Conservation (phyloP, 92 coral and sea anemone species). For the Diadumene lineata region DNA sequence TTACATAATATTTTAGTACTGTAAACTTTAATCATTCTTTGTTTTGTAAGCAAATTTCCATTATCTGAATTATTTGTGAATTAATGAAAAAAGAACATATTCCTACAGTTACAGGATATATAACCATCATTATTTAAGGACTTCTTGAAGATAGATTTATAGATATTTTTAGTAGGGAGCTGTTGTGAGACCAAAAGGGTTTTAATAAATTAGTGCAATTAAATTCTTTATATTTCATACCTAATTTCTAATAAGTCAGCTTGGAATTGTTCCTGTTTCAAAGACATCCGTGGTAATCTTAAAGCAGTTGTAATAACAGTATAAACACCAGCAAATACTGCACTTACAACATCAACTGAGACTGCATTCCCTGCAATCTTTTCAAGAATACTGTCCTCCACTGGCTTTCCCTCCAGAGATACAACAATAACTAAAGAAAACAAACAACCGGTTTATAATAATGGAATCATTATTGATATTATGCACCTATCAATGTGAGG, state of each 20-base stretch:
- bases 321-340: slow-evolving; percentile 78
- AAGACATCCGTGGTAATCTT: slow-evolving; percentile 74
- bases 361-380: slow-evolving; percentile 53
- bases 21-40: too few relatives aligned
- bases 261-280: slow-evolving; percentile 79
- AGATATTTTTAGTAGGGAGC: too few relatives aligned
- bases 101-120: too few relatives aligned
- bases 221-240: slow-evolving; percentile 24
- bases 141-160: too few relatives aligned
- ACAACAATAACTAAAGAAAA: slow-evolving; percentile 51
- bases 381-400: slow-evolving; percentile 64
- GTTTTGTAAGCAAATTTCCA: too few relatives aligned
- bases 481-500: too few relatives aligned
- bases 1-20: too few relatives aligned
- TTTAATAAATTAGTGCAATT: background rate
- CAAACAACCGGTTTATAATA: background rate
- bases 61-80: too few relatives aligned
- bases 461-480: background rate
- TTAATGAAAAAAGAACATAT: too few relatives aligned
- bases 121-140: too few relatives aligned
- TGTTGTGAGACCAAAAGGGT: too few relatives aligned
- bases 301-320: slow-evolving; percentile 73
- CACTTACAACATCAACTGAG: slow-evolving; percentile 65
- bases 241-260: slow-evolving; percentile 77
- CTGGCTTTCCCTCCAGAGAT: slow-evolving; percentile 67